Evolutionary conservation across 2,797 vertebrate genomes (phyloP).

Genomic region (Muraenolepis orangiensis): DNA sequence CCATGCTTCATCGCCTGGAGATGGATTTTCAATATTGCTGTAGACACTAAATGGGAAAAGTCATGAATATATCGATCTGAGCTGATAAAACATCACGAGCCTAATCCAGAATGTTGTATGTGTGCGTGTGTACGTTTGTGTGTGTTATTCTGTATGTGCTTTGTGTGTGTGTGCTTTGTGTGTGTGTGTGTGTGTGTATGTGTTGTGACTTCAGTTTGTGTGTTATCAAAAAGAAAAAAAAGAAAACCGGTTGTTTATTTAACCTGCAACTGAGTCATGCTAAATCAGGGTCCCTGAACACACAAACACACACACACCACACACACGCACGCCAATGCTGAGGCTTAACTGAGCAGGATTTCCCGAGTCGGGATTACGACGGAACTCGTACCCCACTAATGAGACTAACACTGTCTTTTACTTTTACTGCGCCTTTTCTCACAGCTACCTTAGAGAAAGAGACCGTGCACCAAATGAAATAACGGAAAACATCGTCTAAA

Average conservation of each 20-base stretch:
- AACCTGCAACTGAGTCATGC: neutral
- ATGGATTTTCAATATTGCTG: slow-evolving; percentile 59
- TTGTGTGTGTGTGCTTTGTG: neutral
- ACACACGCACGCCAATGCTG: neutral
- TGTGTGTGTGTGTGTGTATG: slow-evolving; percentile 29
- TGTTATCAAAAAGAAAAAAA: neutral
- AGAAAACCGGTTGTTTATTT: neutral
- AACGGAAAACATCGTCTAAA: neutral
- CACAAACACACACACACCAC: neutral
- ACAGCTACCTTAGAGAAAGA: neutral
- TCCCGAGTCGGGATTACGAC: neutral
- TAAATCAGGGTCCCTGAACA: neutral
- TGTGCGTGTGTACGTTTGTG: slow-evolving; percentile 11
- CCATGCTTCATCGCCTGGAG: slow-evolving; percentile 25
- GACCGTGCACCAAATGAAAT: neutral
- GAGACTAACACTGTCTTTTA: neutral
- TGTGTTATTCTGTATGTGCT: slow-evolving; percentile 23
- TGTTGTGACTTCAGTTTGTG: neutral
- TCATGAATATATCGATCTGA: slow-evolving; percentile 61
- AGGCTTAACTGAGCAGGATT: neutral
- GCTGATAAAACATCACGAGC: slow-evolving; percentile 48
- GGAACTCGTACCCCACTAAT: neutral
- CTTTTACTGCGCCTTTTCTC: neutral
- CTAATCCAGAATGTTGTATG: slow-evolving; percentile 43
- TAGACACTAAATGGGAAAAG: slow-evolving; percentile 51